These are phyloP conservation scores for Agapornis canus DNA, from an alignment of 2,797 vertebrate genomes.

Conservation along the genomic window DNA sequence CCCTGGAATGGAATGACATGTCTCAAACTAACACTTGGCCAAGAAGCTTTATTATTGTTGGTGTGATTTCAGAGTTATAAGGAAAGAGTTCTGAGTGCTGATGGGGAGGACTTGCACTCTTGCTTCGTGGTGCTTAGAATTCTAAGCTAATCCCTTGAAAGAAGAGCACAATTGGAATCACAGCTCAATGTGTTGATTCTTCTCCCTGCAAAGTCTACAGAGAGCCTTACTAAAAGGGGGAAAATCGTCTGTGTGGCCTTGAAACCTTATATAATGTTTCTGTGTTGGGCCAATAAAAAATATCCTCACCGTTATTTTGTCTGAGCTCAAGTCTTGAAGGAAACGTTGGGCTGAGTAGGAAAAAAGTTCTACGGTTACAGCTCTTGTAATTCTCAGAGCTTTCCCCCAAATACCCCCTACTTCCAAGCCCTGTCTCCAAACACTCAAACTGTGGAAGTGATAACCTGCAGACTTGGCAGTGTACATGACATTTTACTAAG, in stretches of 20 bases:
- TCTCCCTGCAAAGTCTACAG: not conserved
- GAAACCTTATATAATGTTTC: constrained; percentile 65
- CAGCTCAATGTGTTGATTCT: constrained; percentile 30
- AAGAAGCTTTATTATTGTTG: constrained; percentile 16
- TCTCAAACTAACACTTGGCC: not conserved
- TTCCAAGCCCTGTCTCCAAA: constrained; percentile 61
- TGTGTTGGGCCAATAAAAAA: constrained; percentile 63
- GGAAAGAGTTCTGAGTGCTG: not conserved
- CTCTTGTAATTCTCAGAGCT: constrained; percentile 59
- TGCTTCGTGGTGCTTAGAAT: constrained; percentile 16
- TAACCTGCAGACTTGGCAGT: constrained; percentile 73
- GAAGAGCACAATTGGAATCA: constrained; percentile 7
- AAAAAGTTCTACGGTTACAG: constrained; percentile 66
- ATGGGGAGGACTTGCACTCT: not conserved
- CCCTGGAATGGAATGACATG: not conserved
- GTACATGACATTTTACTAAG: constrained; percentile 68
- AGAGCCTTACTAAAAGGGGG: not conserved
- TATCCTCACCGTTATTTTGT: constrained; percentile 59
- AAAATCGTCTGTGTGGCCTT: constrained; percentile 56
- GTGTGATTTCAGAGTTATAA: constrained; percentile 31
- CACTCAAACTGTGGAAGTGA: constrained; percentile 64
- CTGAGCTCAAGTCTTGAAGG: constrained; percentile 64
- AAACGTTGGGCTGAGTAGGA: constrained; percentile 52
- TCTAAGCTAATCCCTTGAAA: constrained; percentile 26
- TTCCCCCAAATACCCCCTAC: constrained; percentile 36